These are phyloP conservation scores for Battus philenor DNA, from an alignment of 1,140 invertebrate genomes.

Conservation along the genomic window DNA sequence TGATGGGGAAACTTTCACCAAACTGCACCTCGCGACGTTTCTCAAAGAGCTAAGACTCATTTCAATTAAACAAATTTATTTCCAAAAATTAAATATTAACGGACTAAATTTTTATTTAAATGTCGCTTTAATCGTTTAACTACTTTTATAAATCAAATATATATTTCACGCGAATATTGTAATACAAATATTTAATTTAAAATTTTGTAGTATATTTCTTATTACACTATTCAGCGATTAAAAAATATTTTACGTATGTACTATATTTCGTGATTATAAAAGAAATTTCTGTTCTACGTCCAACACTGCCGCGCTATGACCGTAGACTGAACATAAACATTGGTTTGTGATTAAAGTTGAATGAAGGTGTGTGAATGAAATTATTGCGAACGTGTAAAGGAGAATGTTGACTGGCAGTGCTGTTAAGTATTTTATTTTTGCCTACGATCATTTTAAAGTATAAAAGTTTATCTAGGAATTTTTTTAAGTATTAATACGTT, in stretches of 20 bases:
- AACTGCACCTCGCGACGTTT: slow-evolving; percentile 39
- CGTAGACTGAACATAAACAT: slow-evolving; percentile 31
- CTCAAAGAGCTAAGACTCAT: slow-evolving; percentile 67
- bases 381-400: slow-evolving; percentile 4
- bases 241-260: too few species aligned
- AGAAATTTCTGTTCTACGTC: slow-evolving; percentile 23
- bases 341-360: slow-evolving; percentile 11
- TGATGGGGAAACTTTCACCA: slow-evolving; percentile 53
- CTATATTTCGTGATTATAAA: slow-evolving; percentile 16
- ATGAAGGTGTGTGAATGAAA: slow-evolving; percentile 20
- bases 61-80: slow-evolving; percentile 20
- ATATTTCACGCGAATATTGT: not conserved
- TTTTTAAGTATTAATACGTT: not conserved
- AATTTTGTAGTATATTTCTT: too few species aligned
- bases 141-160: too few species aligned
- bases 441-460: not conserved
- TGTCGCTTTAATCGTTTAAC: slow-evolving; percentile 2
- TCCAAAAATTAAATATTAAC: not conserved
- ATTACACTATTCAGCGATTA: too few species aligned
- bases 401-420: not conserved
- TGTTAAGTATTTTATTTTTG: not conserved
- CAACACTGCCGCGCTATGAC: slow-evolving; percentile 41
- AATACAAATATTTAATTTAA: too few species aligned
- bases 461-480: not conserved
- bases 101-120: slow-evolving; percentile 20